A percentile compares a stretch with the other conserved stretches of the same genome.
phyloP scores from a whole-genome alignment of 2,888 invertebrate species.

The Cephus nigrinus region DNA sequence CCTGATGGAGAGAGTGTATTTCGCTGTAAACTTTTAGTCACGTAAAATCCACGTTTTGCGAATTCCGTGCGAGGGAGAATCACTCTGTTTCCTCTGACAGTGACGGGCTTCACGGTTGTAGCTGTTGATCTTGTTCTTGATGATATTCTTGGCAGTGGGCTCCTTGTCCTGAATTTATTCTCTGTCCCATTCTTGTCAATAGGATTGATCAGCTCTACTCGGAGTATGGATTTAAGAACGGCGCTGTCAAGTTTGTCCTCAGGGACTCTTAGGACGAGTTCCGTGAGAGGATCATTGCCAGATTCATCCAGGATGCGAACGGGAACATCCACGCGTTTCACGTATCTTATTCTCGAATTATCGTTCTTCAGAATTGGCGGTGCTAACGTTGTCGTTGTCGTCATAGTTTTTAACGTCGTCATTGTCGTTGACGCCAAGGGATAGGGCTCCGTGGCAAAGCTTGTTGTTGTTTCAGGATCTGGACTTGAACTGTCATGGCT shows the following conservation, averaged over 20 bases:
- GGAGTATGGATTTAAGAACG: conserved; percentile 5
- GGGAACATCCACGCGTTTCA: conserved; percentile 16
- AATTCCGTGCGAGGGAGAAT: conserved; percentile 12
- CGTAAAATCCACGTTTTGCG: conserved; percentile 34
- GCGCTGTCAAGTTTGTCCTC: conserved; percentile 14
- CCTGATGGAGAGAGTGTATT: neutral
- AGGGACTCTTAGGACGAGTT: conserved; percentile 12
- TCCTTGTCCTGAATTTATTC: conserved; percentile 13
- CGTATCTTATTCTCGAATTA: neutral
- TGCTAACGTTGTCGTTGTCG: neutral
- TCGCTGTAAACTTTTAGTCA: conserved; percentile 32
- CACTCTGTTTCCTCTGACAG: conserved; percentile 34
- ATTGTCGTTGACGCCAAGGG: neutral
- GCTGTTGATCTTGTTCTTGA: conserved; percentile 11
- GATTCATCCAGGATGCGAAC: conserved; percentile 17
- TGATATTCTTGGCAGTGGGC: conserved; percentile 12
- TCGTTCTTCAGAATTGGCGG: neutral
- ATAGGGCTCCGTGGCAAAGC: neutral
- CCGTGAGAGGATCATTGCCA: conserved; percentile 10
- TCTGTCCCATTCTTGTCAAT: neutral
- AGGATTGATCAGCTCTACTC: conserved; percentile 11
- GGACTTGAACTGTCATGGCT: neutral
- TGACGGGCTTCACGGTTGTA: conserved; percentile 34
- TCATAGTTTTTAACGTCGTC: conserved; percentile 4
- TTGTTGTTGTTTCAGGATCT: neutral